Conservation (phyloP, 1,140 invertebrate genomes). For the Forficula auricularia region DNA sequence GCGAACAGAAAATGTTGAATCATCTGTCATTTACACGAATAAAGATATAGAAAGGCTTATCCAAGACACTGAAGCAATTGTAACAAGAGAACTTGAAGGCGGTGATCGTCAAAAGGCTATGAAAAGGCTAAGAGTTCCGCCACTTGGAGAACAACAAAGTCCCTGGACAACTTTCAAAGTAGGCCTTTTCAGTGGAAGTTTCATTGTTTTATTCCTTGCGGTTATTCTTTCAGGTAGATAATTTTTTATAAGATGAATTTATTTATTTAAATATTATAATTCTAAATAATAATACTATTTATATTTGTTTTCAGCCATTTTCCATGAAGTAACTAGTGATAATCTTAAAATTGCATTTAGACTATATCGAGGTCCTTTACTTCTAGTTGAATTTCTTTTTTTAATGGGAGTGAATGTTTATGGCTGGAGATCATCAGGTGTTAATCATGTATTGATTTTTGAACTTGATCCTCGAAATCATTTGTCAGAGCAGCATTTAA, state of each 20-base stretch:
- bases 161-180: slow-evolving; percentile 74
- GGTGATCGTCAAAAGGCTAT: slow-evolving; percentile 93
- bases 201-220: slow-evolving; percentile 55
- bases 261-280: slow-evolving; percentile 9
- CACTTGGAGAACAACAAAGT: slow-evolving; percentile 79
- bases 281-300: slow-evolving; percentile 3
- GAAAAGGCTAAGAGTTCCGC: slow-evolving; percentile 90
- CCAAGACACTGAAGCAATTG: slow-evolving; percentile 78
- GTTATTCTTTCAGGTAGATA: slow-evolving; percentile 50
- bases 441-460: slow-evolving; percentile 87
- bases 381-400: slow-evolving; percentile 69
- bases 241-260: too few relatives aligned
- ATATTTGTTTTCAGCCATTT: slow-evolving; percentile 22
- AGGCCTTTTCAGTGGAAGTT: slow-evolving; percentile 64
- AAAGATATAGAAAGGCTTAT: slow-evolving; percentile 95
- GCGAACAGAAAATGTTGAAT: slow-evolving; percentile 82
- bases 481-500: slow-evolving; percentile 65
- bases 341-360: slow-evolving; percentile 36
- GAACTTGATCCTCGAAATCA: slow-evolving; percentile 82
- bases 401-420: slow-evolving; percentile 78
- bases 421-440: slow-evolving; percentile 74
- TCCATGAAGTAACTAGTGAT: slow-evolving; percentile 25
- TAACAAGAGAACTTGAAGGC: slow-evolving; percentile 83
- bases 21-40: slow-evolving; percentile 87
- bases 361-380: slow-evolving; percentile 64